Evolutionary conservation across 2,888 invertebrate species (phyloP).

Genomic region (Eurois occulta): DNA sequence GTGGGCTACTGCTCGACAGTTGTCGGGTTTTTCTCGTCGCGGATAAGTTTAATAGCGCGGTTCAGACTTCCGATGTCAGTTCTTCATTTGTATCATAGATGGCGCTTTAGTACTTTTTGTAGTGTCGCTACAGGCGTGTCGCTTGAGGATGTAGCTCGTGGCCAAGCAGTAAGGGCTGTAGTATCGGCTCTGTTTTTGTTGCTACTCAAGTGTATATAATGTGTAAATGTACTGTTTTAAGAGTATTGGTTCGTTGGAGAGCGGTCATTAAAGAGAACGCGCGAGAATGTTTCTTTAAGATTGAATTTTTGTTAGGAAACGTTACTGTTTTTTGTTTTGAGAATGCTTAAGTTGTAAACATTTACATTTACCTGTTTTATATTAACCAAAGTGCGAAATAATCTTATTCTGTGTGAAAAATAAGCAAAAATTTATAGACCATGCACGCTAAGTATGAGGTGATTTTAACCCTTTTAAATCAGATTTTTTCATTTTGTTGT

Average conservation of each 20-base stretch:
- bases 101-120: no score
- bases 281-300: constrained; percentile 1
- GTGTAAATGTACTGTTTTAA: constrained; percentile 43
- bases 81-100: no score
- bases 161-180: neutral
- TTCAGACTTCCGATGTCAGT: no score
- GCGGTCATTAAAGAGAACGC: constrained; percentile 8
- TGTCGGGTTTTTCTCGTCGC: no score
- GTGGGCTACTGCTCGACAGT: no score
- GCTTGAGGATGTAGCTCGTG: neutral
- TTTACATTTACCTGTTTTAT: neutral
- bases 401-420: neutral
- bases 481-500: no score
- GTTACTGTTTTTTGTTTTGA: neutral
- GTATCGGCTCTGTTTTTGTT: constrained; percentile 48
- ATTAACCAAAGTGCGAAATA: neutral
- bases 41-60: no score
- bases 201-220: constrained; percentile 31
- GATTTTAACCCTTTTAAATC: no score
- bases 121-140: neutral
- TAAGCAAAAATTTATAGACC: neutral
- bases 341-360: neutral
- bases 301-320: neutral
- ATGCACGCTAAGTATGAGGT: no score
- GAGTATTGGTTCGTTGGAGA: constrained; percentile 42